A percentile compares a stretch with the other conserved stretches of the same genome.
Evolutionary conservation across 2,888 invertebrate genomes (phyloP).

Genomic region (Molorchus minor): DNA sequence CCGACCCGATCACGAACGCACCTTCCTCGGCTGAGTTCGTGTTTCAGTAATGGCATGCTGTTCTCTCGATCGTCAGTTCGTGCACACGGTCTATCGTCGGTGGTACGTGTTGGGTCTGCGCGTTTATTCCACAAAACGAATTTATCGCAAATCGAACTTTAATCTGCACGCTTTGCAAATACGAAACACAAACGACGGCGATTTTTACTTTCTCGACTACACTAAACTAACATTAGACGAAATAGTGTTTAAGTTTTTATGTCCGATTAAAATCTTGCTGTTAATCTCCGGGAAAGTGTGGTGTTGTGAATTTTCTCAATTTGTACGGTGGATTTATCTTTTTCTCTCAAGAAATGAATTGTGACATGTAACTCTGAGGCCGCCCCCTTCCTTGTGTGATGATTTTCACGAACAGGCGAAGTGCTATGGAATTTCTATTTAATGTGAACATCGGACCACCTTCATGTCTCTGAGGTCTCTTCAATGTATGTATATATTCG

Average conservation of each 20-base stretch:
- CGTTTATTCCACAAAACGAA: conserved; percentile 42
- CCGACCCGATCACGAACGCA: conserved; percentile 22
- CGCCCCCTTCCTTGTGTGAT: conserved; percentile 45
- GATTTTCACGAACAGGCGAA: conserved; percentile 52
- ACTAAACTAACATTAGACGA: conserved; percentile 34
- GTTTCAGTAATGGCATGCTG: conserved; percentile 56
- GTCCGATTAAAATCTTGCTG: conserved; percentile 29
- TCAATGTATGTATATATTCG: conserved; percentile 57
- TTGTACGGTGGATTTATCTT: conserved; percentile 35
- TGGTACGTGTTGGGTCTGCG: conserved; percentile 30
- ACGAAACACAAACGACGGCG: conserved; percentile 38
- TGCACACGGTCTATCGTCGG: conserved; percentile 45
- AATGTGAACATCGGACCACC: conserved; percentile 57
- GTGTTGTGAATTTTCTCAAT: conserved; percentile 38
- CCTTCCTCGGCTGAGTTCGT: conserved; percentile 50
- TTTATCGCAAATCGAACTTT: conserved; percentile 38
- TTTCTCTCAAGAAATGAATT: conserved; percentile 36
- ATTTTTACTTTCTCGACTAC: conserved; percentile 43
- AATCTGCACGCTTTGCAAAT: conserved; percentile 37
- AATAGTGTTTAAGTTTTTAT: conserved; percentile 39
- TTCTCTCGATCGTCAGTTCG: conserved; percentile 54
- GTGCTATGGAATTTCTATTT: conserved; percentile 55
- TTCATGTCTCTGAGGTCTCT: conserved; percentile 58
- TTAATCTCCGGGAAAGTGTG: conserved; percentile 31
- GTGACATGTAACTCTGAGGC: conserved; percentile 38